Evolutionary conservation across 2,888 invertebrate species (phyloP), one percentile per base, ranked within the genome.

Genomic region (Allophyes oxyacanthae): DNA sequence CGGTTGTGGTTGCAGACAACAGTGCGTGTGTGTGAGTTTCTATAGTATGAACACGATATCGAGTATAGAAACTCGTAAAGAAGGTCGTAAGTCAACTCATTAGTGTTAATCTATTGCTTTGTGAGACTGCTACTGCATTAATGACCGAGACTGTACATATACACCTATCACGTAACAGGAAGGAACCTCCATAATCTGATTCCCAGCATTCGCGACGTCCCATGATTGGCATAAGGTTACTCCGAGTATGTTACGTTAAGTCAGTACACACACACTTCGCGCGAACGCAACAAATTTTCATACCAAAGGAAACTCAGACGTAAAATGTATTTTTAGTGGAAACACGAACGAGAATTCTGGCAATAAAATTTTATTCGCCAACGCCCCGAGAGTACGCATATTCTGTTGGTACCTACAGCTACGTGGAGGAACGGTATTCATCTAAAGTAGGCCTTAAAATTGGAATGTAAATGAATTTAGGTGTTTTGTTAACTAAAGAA

Each of bases 361-460:
- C 71, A 77, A 79, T 83, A 83, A 83, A 83, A 82, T 74, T 83
- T 83, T 83, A 83, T 83, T 78, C 71, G 71, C 64, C 58, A 72
- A 52, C 73, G 54, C 68, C 48, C 57, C 59, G 73, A 70, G 69
- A 49, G 70, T 75, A 60, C 68, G 72, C 56, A 56, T 72, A 61
- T 75, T 71, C 67, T 65, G 71, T 6, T 52, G 51, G n/a, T n/a
- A n/a, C n/a, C n/a, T n/a, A n/a, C n/a, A n/a, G n/a, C n/a, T 72
- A 64, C 73, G 61, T 58, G 76, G 41, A 57, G 66, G 34, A 42
- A 56, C 59, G 48, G 40, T 52, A 45, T 62, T 73, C 64, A 76
- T 73, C 70, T 53, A 62, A 62, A 66, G 49, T 58, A 57, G 44
- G 50, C 57, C 28, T 49, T 62, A 62, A 61, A 61, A 55, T 64